Percentiles rank a stretch among this genome's conserved stretches.
These are phyloP conservation scores for Drosophila leonis DNA, from an alignment of 2,888 invertebrate genomes.

Conservation along the genomic window DNA sequence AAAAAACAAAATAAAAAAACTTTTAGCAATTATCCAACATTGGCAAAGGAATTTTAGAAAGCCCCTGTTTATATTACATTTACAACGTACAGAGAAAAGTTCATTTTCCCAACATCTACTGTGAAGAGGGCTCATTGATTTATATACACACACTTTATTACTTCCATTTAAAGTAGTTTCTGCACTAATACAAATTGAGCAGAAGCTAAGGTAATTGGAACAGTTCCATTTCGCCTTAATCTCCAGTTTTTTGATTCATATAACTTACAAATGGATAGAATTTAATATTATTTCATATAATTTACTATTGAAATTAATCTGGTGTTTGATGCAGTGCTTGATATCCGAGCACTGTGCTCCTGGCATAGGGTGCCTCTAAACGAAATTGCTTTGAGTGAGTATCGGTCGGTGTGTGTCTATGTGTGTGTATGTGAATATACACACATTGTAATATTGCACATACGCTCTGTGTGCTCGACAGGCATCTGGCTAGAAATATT, in stretches of 20 bases:
- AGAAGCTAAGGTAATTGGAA: not conserved
- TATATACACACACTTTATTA: not conserved
- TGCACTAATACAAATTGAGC: not conserved
- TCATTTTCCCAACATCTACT: not conserved
- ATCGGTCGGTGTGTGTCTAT: constrained; percentile 11
- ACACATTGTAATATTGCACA: constrained; percentile 50
- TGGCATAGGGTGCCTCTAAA: constrained; percentile 67
- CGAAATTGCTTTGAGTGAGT: constrained; percentile 58
- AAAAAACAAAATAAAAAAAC: not conserved
- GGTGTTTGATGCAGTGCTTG: constrained; percentile 36
- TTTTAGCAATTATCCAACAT: not conserved
- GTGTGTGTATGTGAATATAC: not conserved
- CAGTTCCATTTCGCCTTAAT: not conserved
- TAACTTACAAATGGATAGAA: not conserved
- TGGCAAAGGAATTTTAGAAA: not conserved
- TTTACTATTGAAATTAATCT: not conserved
- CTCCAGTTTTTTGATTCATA: not conserved
- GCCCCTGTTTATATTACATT: constrained; percentile 3
- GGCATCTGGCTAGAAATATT: constrained; percentile 66
- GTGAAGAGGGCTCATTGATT: not conserved
- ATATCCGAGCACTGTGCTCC: constrained; percentile 34
- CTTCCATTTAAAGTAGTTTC: not conserved
- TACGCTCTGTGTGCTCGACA: constrained; percentile 54
- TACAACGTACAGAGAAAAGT: not conserved
- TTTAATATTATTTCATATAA: not conserved